These are phyloP conservation scores for Ephydatia muelleri DNA, from an alignment of 37 sponge, comb jelly and placozoan genomes.

Conservation along the genomic window DNA sequence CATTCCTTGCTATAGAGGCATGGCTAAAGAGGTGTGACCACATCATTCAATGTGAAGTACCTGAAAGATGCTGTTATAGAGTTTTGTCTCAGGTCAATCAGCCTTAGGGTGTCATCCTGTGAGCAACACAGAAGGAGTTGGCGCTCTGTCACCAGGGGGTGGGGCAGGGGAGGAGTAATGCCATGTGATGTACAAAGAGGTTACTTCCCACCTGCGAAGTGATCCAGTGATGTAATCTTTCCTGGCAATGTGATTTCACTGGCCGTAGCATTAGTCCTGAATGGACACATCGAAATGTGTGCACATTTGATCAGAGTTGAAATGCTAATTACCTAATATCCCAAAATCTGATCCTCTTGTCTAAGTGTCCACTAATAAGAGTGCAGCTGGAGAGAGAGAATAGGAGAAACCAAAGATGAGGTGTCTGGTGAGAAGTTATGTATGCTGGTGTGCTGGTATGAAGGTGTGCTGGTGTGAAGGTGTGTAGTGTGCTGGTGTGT, in stretches of 20 bases:
- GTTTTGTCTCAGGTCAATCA: conserved; percentile 89
- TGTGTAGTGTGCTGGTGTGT: no score
- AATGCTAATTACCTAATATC: conserved; percentile 84
- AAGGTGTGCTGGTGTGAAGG: no score
- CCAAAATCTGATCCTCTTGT: conserved; percentile 94
- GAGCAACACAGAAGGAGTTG: conserved; percentile 82
- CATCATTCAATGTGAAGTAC: no score
- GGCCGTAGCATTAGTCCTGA: neutral
- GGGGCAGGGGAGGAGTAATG: neutral
- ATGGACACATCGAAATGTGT: neutral
- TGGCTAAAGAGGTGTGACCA: neutral
- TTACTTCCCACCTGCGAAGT: conserved; percentile 52
- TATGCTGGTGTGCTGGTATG: no score
- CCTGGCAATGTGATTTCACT: conserved; percentile 90
- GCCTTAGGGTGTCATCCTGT: conserved; percentile 79
- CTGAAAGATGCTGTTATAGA: conserved; percentile 82
- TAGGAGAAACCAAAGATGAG: no score
- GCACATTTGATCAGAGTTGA: no score
- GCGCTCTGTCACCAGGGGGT: conserved; percentile 42
- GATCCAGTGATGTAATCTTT: conserved; percentile 85
- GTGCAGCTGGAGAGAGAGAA: conserved; percentile 12
- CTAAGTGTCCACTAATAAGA: conserved; percentile 94
- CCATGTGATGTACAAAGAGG: neutral
- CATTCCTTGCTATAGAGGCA: no score
- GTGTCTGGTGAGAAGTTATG: no score